Conservation (phyloP, 2,888 invertebrate genomes). For the Hydriomena furcata region DNA sequence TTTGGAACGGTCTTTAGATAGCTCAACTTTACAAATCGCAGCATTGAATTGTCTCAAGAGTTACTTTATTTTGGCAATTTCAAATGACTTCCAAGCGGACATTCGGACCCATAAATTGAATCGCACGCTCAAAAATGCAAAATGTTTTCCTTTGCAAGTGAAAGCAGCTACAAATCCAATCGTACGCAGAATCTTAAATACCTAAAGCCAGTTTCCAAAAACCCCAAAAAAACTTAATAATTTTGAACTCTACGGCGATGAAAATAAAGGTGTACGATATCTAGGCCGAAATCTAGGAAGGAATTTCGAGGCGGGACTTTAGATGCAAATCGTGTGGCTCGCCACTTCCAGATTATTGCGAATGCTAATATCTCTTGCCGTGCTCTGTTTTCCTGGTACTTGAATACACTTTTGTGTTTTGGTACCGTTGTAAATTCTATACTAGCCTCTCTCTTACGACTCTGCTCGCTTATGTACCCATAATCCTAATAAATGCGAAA, state of each 20-base stretch:
- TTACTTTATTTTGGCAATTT: too few species aligned
- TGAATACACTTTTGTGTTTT: slow-evolving; percentile 14
- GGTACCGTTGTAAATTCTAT: slow-evolving; percentile 15
- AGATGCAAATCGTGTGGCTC: slow-evolving; percentile 31
- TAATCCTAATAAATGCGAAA: too few species aligned
- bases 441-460: background rate
- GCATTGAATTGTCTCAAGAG: too few species aligned
- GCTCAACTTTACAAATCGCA: too few species aligned
- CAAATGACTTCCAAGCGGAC: too few species aligned
- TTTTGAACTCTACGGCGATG: slow-evolving; percentile 14
- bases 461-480: background rate
- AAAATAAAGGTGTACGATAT: slow-evolving; percentile 2
- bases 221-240: slow-evolving; percentile 6
- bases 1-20: too few species aligned
- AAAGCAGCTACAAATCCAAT: slow-evolving; percentile 19
- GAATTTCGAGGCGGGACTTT: slow-evolving; percentile 23
- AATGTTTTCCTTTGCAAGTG: slow-evolving; percentile 12
- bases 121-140: slow-evolving; percentile 5
- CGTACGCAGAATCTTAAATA: slow-evolving; percentile 29
- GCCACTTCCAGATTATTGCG: slow-evolving; percentile 28
- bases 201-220: slow-evolving; percentile 18
- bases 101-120: too few species aligned
- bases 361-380: slow-evolving; percentile 25
- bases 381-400: slow-evolving; percentile 25
- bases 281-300: slow-evolving; percentile 14